phyloP scores from a whole-genome alignment of 2,797 vertebrate genomes.

The Chelonia mydas region DNA sequence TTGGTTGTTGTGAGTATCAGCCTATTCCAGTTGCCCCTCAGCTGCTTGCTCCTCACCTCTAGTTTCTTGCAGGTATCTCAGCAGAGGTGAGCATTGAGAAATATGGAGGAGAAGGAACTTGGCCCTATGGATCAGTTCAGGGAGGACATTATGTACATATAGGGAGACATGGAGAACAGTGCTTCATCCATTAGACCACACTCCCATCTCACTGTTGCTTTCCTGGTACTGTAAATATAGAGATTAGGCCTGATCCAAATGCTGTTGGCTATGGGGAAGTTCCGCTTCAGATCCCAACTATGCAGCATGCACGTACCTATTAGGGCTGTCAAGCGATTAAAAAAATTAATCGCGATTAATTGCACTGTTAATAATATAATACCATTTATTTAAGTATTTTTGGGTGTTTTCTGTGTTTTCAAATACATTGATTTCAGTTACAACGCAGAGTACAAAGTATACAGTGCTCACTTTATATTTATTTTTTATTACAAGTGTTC shows the following conservation, averaged over 20 bases:
- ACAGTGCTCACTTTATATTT: too few relatives aligned
- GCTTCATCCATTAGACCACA: neutral
- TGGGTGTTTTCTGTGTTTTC: too few relatives aligned
- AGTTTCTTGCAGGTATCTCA: neutral
- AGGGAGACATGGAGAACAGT: neutral
- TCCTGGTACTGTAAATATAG: neutral
- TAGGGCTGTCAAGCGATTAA: too few relatives aligned
- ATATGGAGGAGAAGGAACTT: neutral
- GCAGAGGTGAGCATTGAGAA: neutral
- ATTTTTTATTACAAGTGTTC: too few relatives aligned
- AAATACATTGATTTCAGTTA: too few relatives aligned
- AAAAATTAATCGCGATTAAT: too few relatives aligned
- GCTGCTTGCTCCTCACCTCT: neutral
- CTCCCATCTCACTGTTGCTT: neutral
- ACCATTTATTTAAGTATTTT: too few relatives aligned
- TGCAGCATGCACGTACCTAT: neutral
- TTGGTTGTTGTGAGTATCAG: neutral
- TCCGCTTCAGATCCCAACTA: neutral
- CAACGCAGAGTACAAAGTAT: too few relatives aligned
- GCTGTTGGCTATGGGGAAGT: neutral
- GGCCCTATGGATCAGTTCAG: neutral
- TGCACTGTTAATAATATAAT: too few relatives aligned
- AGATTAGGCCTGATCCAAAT: neutral
- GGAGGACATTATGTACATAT: neutral
- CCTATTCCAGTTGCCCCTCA: neutral